A percentile compares a stretch with the other conserved stretches of the same genome.
phyloP scores from a whole-genome alignment of 2,113 vertebrate species.

The Syrrhaptes paradoxus region DNA sequence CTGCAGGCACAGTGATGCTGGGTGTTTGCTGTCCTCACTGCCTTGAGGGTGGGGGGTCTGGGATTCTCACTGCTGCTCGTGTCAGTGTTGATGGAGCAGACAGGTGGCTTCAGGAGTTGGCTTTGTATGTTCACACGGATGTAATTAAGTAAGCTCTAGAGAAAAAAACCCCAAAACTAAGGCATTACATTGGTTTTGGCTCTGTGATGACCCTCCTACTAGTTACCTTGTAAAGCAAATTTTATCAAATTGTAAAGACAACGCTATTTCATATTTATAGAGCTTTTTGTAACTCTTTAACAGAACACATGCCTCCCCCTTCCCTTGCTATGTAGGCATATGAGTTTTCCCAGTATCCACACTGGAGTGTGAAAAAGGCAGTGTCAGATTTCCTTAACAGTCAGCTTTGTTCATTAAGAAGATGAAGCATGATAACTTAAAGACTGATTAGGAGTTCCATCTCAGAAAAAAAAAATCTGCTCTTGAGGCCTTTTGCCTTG shows the following conservation, averaged over 20 bases:
- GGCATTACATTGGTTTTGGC: background rate
- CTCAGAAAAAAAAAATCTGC: background rate
- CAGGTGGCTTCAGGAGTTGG: background rate
- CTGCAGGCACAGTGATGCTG: background rate
- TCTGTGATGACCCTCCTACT: background rate
- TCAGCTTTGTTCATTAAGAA: background rate
- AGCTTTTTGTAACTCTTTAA: background rate
- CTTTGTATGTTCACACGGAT: background rate
- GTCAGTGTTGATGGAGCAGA: background rate
- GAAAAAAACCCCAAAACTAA: background rate
- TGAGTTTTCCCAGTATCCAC: background rate
- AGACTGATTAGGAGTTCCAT: background rate
- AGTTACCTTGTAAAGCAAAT: background rate
- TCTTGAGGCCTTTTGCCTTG: background rate
- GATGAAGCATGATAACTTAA: background rate
- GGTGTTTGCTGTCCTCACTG: background rate
- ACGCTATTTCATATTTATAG: background rate
- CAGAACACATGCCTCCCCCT: background rate
- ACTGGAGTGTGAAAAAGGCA: background rate
- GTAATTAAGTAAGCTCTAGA: background rate
- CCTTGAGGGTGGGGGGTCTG: background rate
- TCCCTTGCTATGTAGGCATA: background rate
- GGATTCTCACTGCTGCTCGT: background rate
- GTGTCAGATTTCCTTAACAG: background rate
- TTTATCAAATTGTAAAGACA: background rate